Base-by-base conservation (phyloP, 2,888 invertebrate species). In the Drosophila phalerata region DNA sequence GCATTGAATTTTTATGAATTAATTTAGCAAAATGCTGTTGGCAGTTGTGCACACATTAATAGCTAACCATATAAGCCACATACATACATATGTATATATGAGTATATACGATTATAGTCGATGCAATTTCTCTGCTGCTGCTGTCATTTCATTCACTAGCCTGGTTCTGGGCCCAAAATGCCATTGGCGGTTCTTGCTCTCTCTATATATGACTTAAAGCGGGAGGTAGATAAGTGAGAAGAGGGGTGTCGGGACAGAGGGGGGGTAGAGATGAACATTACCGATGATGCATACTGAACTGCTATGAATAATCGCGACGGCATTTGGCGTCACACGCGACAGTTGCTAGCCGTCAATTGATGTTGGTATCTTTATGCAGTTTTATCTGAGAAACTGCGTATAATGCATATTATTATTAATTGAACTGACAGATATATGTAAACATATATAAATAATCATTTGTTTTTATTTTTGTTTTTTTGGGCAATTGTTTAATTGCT, bases 1-100 rank as follows among this genome's bases (percentile, higher is more conserved):
- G 78, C 73, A 81, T 80, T 56, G 52, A 63, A 84, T 79, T 88
- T 91, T 90, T 90, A 90, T 91, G 90, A 91, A 91, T 90, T 91
- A 91, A 91, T 91, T 90, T 85, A 83, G 74, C 75, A 77, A 81
- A 85, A 77, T 74, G 48, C 51, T 38, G 57, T 85, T 89, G 83
- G 79, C 86, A 85, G 81, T 78, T 82, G 77, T 69, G 74, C 72
- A 56, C 68, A 87, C 75, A 81, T 80, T 77, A 81, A 88, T 77
- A 75, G 70, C 68, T 70, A 64, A 64, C 47, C 56, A 67, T 56
- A 77, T 58, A 45, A 56, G 45, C 25, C 45, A 56, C 15, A 53
- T 45, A 37, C 28, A 30, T 9, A 4, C 25, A 55, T 45, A 55
- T 17, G 9, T 49, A 19, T 49, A 25, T 13, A 13, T 37, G 30